Evolutionary conservation across 2,888 invertebrate genomes (phyloP).

Genomic region (Laothoe populi): DNA sequence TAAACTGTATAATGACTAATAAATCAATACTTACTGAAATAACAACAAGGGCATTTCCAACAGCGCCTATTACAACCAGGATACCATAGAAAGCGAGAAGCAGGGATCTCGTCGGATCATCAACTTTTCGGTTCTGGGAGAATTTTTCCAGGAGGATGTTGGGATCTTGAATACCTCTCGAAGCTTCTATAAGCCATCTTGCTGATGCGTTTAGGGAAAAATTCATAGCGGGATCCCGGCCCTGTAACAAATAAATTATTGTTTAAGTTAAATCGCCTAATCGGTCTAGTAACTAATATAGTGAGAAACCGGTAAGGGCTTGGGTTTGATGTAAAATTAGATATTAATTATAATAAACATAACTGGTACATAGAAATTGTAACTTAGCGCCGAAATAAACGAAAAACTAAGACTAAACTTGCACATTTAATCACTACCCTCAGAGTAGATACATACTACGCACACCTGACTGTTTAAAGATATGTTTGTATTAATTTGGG

Average conservation of each 20-base stretch:
- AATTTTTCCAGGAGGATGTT: slow-evolving; percentile 85
- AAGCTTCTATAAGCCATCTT: slow-evolving; percentile 76
- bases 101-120: slow-evolving; percentile 87
- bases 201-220: slow-evolving; percentile 70
- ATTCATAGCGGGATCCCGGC: slow-evolving; percentile 67
- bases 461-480: too few species aligned
- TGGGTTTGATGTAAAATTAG: too few species aligned
- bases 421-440: too few species aligned
- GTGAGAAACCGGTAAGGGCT: too few species aligned
- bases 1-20: background rate
- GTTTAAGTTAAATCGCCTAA: background rate
- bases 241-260: slow-evolving; percentile 64
- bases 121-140: slow-evolving; percentile 88
- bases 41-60: slow-evolving; percentile 95
- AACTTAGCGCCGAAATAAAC: too few species aligned
- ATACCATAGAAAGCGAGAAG: slow-evolving; percentile 89
- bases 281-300: too few species aligned
- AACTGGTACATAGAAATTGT: too few species aligned
- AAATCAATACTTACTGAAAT: slow-evolving; percentile 78
- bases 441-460: too few species aligned
- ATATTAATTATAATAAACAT: too few species aligned
- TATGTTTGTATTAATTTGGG: too few species aligned
- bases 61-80: slow-evolving; percentile 91
- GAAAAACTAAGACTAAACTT: too few species aligned
- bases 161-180: slow-evolving; percentile 69